phyloP scores from a whole-genome alignment of 64 coral and sea anemone species.

The Trachythela sp. region DNA sequence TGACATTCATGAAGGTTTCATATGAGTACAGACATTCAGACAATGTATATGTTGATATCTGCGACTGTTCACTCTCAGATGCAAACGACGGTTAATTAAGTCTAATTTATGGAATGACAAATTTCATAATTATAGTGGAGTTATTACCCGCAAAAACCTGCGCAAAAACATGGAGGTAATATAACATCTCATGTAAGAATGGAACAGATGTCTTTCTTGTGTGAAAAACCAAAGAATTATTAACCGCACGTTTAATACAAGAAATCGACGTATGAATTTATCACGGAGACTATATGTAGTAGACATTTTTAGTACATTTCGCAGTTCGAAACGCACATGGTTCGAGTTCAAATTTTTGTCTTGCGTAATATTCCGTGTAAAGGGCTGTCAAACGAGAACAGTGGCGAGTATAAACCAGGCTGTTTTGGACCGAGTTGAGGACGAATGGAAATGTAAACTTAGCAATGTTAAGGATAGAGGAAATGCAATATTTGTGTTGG shows the following conservation, averaged over 20 bases:
- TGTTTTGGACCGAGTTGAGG: constrained; percentile 56
- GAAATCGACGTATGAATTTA: neutral
- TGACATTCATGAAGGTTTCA: too few species aligned
- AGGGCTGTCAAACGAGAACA: neutral
- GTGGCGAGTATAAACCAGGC: neutral
- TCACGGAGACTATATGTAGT: neutral
- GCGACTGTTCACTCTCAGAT: too few species aligned
- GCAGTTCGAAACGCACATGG: neutral
- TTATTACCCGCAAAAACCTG: neutral
- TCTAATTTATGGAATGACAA: too few species aligned
- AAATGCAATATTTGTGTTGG: constrained; percentile 90
- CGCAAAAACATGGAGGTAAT: neutral
- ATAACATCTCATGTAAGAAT: neutral
- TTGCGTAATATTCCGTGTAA: neutral
- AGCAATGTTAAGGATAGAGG: constrained; percentile 61
- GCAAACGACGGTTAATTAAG: too few species aligned
- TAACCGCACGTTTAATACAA: neutral
- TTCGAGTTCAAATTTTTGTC: neutral
- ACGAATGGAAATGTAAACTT: constrained; percentile 79
- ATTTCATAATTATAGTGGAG: too few species aligned
- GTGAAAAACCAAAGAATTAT: neutral
- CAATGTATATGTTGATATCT: too few species aligned
- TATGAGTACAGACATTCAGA: too few species aligned
- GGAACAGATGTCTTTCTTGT: neutral
- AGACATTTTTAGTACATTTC: neutral